Evolutionary conservation across 2,888 invertebrate species (phyloP), one percentile per base, ranked within the genome.

Genomic region (Terebella lapidaria): DNA sequence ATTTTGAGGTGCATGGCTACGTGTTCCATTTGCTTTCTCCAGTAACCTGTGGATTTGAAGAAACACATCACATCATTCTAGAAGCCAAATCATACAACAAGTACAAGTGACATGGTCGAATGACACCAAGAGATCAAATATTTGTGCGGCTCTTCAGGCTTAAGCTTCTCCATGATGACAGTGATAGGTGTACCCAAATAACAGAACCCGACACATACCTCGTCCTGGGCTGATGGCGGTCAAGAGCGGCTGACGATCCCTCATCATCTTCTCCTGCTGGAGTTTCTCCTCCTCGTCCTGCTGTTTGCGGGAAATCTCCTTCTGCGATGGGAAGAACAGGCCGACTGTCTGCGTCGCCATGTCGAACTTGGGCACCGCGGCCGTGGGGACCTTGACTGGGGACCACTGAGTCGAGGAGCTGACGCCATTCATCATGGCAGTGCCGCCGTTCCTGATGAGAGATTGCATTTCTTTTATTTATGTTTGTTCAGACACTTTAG

Each of bases 21-120:
- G 66, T 81, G 81, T 22, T 81, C 81, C 55, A 81, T 69, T 62
- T 81, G 81, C 61, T 80, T 79, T 29, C 80, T 68, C 81, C 81
- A 81, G 66, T 79, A 81, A 26, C 81, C 81, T 80, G 49, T 22
- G 5, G 5, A 22, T 10, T n/a, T n/a, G n/a, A 15, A 35, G 10
- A 35, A 15, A 35, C 42, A 35, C n/a, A 35, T 35, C n/a, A n/a
- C n/a, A 35, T 35, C 42, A 35, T 10, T 35, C n/a, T n/a, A n/a
- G n/a, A n/a, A n/a, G n/a, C n/a, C n/a, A n/a, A n/a, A n/a, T n/a
- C n/a, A n/a, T n/a, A n/a, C n/a, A n/a, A n/a, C n/a, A n/a, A n/a
- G n/a, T n/a, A n/a, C n/a, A n/a, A n/a, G n/a, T n/a, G n/a, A n/a
- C n/a, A n/a, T n/a, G n/a, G n/a, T n/a, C n/a, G n/a, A n/a, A 53